Conservation (phyloP, 2,888 invertebrate genomes). For the Rhabditoides inermis region DNA sequence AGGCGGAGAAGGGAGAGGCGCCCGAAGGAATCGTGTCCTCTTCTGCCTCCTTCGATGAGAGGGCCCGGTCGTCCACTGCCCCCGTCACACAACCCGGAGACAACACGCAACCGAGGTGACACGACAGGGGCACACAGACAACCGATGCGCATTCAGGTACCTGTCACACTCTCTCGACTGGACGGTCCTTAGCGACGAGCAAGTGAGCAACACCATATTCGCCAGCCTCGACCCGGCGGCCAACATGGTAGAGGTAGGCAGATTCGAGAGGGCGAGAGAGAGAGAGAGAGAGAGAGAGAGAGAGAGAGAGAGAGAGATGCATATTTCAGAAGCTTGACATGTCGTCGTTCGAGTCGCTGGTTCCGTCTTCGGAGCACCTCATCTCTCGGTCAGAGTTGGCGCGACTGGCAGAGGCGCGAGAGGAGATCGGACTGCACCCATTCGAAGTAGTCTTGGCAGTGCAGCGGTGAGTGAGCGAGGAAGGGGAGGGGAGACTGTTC, state of each 20-base stretch:
- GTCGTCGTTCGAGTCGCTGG: not conserved
- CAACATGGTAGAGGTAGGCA: conserved; percentile 4
- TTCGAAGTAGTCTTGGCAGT: conserved; percentile 46
- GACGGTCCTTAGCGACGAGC: conserved; percentile 7
- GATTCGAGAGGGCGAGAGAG: conserved; percentile 9
- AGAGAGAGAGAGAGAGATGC: too few species aligned
- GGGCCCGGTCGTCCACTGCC: too few species aligned
- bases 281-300: conserved; percentile 5
- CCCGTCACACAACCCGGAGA: conserved; percentile 7
- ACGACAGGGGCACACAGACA: not conserved
- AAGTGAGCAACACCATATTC: conserved; percentile 6
- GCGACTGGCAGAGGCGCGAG: conserved; percentile 17
- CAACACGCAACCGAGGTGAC: conserved; percentile 7
- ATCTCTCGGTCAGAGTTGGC: conserved; percentile 9
- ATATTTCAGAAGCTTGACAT: not conserved
- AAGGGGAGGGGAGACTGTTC: not conserved
- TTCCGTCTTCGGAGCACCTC: not conserved
- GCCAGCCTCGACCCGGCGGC: not conserved
- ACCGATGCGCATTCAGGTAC: not conserved
- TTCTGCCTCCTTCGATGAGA: too few species aligned
- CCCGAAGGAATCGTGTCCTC: too few species aligned
- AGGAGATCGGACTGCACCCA: conserved; percentile 22
- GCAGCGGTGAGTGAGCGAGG: conserved; percentile 18
- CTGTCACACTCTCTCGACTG: not conserved
- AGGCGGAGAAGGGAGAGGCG: too few species aligned